A percentile compares a stretch with the other conserved stretches of the same genome.
phyloP scores from a whole-genome alignment of 2,113 vertebrate species.

The Strigops habroptila region DNA sequence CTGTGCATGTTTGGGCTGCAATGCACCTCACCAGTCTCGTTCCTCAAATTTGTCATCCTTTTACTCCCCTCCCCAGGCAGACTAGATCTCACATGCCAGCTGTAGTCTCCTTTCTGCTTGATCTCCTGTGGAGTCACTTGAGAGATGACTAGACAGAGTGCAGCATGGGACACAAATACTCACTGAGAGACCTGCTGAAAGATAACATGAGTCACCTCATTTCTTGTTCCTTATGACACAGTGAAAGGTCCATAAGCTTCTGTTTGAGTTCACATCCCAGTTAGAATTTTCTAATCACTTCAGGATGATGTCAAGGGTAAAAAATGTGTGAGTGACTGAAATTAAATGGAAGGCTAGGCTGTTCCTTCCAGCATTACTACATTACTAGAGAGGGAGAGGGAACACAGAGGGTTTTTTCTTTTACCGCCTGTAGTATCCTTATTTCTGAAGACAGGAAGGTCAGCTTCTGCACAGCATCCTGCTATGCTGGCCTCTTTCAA shows the following conservation, averaged over 20 bases:
- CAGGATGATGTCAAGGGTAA: neutral
- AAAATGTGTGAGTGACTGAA: slow-evolving; percentile 6
- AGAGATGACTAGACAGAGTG: neutral
- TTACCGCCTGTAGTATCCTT: neutral
- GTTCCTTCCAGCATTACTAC: neutral
- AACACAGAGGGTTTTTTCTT: neutral
- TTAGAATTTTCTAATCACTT: slow-evolving; percentile 26
- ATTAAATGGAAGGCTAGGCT: neutral
- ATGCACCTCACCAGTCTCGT: rapidly evolving
- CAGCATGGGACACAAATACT: neutral
- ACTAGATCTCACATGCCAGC: neutral
- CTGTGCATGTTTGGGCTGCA: neutral
- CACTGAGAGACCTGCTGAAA: neutral
- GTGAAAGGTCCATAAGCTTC: neutral
- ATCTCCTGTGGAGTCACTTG: rapidly evolving
- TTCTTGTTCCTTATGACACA: neutral
- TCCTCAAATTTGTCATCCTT: neutral
- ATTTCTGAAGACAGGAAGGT: neutral
- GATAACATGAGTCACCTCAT: neutral
- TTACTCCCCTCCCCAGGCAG: neutral
- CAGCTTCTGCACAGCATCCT: slow-evolving; percentile 9
- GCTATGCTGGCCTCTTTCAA: neutral
- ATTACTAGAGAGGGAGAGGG: neutral
- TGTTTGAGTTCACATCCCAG: neutral
- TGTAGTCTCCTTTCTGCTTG: neutral